Evolutionary conservation across 2,113 vertebrate genomes (phyloP), one percentile per base, ranked within the genome.

Genomic region (Guaruba guarouba): DNA sequence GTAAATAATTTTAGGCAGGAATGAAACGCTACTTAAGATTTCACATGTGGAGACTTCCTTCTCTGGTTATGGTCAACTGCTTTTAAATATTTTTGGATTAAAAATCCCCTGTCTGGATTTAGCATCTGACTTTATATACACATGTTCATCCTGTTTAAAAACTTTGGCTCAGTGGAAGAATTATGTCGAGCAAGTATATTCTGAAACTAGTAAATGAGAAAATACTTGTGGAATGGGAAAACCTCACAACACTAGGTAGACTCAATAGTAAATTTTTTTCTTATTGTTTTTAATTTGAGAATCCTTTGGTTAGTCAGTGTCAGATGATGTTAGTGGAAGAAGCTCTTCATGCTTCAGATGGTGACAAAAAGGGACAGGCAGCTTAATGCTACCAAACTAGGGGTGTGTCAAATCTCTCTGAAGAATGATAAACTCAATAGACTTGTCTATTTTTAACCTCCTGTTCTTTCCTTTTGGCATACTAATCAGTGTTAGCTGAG

Each of bases 381-480:
- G 86, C 93, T 97, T 93, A 97, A 82, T 95, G 97, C 97, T 97
- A 97, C 98, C 96, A 97, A 98, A 98, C 97, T 97, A 98, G 98
- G 98, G 98, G 98, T 98, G 98, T 99, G 98, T 98, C 97, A 94
- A 79, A 97, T 96, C 96, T 93, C 96, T 94, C 95, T 91, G 97
- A 90, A 97, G 97, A 96, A 93, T 95, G 98, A 99, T 99, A 99
- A 99, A 98, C 98, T 98, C 97, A 97, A 98, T 98, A 97, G 98
- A 96, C 92, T 87, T 96, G 96, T 98, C 98, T 99, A 99, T 99
- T 99, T 99, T 98, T 99, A 99, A 98, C 98, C 95, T 97, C 71
- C 97, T 97, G 97, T 98, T 98, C 98, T 98, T 98, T 98, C 92
- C 97, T 98, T 97, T 97, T 98, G 98, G 97, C 98, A 93, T 97